Evolutionary conservation across 2,888 invertebrate species (phyloP), one percentile per base, ranked within the genome.

Genomic region (Pyrocoelia pectoralis): DNA sequence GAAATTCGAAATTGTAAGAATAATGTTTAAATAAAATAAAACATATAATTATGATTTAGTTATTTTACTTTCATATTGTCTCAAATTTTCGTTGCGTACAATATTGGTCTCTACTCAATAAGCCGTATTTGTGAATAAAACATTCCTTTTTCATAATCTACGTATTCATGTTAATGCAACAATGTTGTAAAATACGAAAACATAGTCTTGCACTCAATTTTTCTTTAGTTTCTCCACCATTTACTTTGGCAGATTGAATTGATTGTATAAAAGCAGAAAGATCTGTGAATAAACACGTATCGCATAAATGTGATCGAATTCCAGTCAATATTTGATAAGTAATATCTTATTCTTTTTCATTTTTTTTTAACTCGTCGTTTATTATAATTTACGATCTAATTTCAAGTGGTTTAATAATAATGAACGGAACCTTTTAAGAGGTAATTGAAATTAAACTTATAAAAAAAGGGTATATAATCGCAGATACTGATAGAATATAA

Each of bases 401-500:
- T 33, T 33, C 9, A n/a, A n/a, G 33, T n/a, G 33, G n/a, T 33
- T n/a, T 33, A 33, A 33, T 33, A 33, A 33, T 33, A 33, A 33
- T n/a, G 33, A 33, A 33, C 33, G n/a, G 24, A 3, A 6, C 3
- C 6, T 6, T 3, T 33, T 33, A n/a, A 33, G n/a, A n/a, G 8
- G 2, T 33, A 33, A 33, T 33, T 33, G 33, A 6, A 33, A 6
- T 33, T 33, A n/a, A 33, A n/a, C n/a, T 10, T 33, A 8, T 10
- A 33, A 33, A 33, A 33, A 33, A 33, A n/a, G 24, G 10, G 33
- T 33, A 33, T 33, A 33, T 33, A 33, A 33, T 33, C 33, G 33
- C n/a, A 33, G 33, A 33, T 33, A 33, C 33, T 33, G 33, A 33
- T 33, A 33, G 33, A 33, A 33, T 33, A 33, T 33, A 33, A 33